Evolutionary conservation across 2,888 invertebrate genomes (phyloP), one percentile per base, ranked within the genome.

Genomic region (Sisyra nigra): DNA sequence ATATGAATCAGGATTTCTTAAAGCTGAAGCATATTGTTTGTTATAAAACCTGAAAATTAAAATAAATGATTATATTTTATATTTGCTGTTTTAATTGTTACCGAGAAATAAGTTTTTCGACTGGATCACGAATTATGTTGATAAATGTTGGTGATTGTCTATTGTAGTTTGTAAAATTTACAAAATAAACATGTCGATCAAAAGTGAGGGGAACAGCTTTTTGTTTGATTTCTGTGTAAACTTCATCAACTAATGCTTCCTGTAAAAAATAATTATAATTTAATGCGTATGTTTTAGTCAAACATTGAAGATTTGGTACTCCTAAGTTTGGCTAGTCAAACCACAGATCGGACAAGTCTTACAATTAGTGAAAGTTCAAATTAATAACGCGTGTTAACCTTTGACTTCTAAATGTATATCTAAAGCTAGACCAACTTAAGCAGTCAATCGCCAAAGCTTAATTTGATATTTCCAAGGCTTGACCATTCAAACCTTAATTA

Each of bases 131-230:
- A 33, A 76, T 66, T 36, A 76, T 51, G 51, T 72, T 74, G 46
- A 77, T 62, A 55, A 68, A 75, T 11, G 69, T 69, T 3, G 75
- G 75, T 11, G 70, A 67, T 51, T 71, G 71, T 44, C 63, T 62
- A 30, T 67, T 71, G 50, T 66, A 72, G 33, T 60, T 54, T 3
- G 71, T 68, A 55, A 76, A 76, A 57, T 76, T 74, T 11, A 74
- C 57, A 53, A 74, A 76, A 52, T 69, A 68, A 1, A 73, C 61
- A 51, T 72, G 69, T 14, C 69, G 62, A 52, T 76, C 74, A 52
- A 76, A 74, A 51, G 69, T 70, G 47, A 74, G 55, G 14, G 74
- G 74, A 24, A 72, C 60, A n/a, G 71, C 71, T 51, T 68, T 65
- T 45, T 65, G 60, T 48, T 63, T 59, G 44, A 71, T 64, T 34